Evolutionary conservation across 2,797 vertebrate genomes (phyloP).

Genomic region (Synaphobranchus kaupii): DNA sequence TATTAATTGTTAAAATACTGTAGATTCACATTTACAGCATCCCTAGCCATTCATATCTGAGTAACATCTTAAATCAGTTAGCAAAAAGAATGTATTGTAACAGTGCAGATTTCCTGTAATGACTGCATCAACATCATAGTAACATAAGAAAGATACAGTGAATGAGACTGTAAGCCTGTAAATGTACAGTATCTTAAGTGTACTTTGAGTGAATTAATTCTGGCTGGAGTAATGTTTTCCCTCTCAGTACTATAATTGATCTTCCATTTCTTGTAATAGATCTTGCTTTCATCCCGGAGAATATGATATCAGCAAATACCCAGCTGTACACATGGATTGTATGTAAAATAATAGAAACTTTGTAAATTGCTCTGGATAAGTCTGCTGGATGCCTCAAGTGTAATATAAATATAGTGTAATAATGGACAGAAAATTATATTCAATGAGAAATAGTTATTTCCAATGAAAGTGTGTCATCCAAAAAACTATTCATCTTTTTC

Average conservation of each 20-base stretch:
- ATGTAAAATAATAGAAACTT: not conserved
- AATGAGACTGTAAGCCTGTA: not conserved
- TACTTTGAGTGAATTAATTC: not conserved
- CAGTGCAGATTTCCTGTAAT: not conserved
- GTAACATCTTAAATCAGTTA: not conserved
- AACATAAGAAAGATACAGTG: not conserved
- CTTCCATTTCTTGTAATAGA: not conserved
- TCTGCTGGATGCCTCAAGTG: not conserved
- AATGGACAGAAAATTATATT: not conserved
- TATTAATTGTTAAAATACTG: not conserved
- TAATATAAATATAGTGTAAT: not conserved
- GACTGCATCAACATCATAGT: not conserved
- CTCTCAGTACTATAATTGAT: not conserved
- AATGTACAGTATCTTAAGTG: not conserved
- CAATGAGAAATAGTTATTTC: not conserved
- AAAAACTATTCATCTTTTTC: not conserved
- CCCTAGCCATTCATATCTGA: not conserved
- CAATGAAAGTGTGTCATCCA: not conserved
- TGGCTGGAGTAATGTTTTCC: not conserved
- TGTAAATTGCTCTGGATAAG: not conserved
- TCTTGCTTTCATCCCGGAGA: not conserved
- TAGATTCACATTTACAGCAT: not conserved
- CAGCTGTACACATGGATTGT: not conserved
- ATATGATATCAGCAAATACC: constrained; percentile 8
- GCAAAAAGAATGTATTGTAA: not conserved